phyloP scores from a whole-genome alignment of 2,797 vertebrate genomes.

The Spheniscus humboldti region DNA sequence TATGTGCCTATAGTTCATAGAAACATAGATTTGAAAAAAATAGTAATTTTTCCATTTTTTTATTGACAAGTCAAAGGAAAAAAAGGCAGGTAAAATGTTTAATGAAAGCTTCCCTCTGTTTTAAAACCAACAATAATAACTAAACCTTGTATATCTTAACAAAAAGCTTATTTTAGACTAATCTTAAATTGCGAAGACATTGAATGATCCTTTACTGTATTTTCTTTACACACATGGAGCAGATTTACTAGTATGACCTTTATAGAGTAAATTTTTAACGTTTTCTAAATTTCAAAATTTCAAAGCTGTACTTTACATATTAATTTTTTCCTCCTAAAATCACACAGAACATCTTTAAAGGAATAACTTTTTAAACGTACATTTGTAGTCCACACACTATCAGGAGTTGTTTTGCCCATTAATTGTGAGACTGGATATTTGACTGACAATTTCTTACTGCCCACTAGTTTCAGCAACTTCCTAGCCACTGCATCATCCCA shows the following conservation, averaged over 20 bases:
- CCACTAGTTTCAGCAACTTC: not conserved
- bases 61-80: not conserved
- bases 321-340: not conserved
- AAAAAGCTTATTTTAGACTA: not conserved
- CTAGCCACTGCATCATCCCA: not conserved
- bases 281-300: not conserved
- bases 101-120: not conserved
- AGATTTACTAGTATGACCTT: not conserved
- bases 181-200: not conserved
- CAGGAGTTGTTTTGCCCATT: not conserved
- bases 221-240: not conserved
- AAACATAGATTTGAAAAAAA: not conserved
- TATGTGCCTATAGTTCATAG: not conserved
- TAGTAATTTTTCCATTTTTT: not conserved
- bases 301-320: rapidly evolving
- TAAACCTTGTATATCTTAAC: not conserved
- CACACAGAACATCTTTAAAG: not conserved
- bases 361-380: not conserved
- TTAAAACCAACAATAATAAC: not conserved
- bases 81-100: not conserved
- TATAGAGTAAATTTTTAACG: not conserved
- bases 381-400: not conserved
- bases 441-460: not conserved
- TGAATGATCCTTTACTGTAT: not conserved
- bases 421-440: not conserved